Conservation (phyloP, 2,888 invertebrate genomes). For the Chaetogeoica ovagalla region DNA sequence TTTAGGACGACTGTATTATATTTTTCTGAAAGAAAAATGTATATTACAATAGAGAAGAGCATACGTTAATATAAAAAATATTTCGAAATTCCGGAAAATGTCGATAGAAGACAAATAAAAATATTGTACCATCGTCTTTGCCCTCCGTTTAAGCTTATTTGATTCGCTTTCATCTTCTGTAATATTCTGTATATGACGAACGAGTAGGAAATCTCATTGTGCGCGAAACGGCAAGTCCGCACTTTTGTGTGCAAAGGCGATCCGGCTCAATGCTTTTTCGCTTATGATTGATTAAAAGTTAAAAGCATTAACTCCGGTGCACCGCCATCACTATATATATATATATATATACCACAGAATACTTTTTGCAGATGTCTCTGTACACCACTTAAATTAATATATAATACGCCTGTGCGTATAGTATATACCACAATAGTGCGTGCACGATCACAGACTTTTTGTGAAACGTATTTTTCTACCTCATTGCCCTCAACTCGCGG, state of each 20-base stretch:
- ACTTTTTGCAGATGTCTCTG: constrained; percentile 16
- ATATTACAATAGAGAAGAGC: background rate
- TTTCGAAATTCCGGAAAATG: background rate
- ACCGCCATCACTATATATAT: background rate
- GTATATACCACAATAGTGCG: no score
- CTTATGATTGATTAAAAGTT: constrained; percentile 50
- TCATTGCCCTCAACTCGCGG: background rate
- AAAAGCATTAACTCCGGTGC: constrained; percentile 41
- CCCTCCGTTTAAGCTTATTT: constrained; percentile 13
- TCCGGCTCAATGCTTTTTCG: constrained; percentile 31
- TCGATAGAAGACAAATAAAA: constrained; percentile 14
- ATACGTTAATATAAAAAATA: background rate
- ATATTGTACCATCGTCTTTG: background rate
- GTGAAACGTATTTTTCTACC: constrained; percentile 11
- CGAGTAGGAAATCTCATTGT: constrained; percentile 24
- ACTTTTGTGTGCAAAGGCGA: constrained; percentile 12
- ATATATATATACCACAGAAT: constrained; percentile 6
- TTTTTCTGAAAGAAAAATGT: background rate
- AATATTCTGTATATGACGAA: background rate
- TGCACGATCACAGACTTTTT: constrained; percentile 20
- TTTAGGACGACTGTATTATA: no score
- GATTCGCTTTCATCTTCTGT: background rate
- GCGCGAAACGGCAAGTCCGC: constrained; percentile 1
- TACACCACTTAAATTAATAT: constrained; percentile 28
- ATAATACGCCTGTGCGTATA: constrained; percentile 12